Percentiles rank a stretch among this genome's conserved stretches.
These are phyloP conservation scores for Paramisgurnus dabryanus DNA, from an alignment of 2,113 vertebrate genomes.

Conservation along the genomic window DNA sequence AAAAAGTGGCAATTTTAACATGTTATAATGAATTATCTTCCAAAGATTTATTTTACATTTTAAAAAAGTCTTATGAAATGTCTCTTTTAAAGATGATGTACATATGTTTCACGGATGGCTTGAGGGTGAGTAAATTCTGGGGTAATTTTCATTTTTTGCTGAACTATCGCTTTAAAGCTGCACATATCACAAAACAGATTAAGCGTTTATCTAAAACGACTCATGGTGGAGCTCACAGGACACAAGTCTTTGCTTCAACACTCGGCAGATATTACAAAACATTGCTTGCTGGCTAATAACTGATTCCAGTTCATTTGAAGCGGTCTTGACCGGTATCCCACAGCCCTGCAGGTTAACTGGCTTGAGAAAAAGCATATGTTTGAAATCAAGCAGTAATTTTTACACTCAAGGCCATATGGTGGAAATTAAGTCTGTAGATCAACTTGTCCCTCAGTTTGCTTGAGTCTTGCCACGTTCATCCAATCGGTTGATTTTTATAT, in stretches of 20 bases:
- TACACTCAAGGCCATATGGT: constrained; percentile 32
- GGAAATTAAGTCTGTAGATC: constrained; percentile 32
- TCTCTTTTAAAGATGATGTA: not conserved
- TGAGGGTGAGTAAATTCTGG: not conserved
- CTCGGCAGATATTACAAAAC: constrained; percentile 9
- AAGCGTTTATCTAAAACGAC: not conserved
- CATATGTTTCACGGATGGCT: not conserved
- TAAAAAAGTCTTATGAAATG: too few relatives aligned
- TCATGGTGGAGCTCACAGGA: not conserved
- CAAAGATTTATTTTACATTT: too few relatives aligned
- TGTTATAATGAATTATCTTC: too few relatives aligned
- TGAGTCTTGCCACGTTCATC: not conserved
- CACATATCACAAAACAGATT: not conserved
- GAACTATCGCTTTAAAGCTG: not conserved
- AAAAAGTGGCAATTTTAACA: too few relatives aligned
- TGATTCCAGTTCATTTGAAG: constrained; percentile 7
- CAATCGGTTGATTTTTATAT: constrained; percentile 16
- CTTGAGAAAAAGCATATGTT: constrained; percentile 23
- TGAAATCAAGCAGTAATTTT: constrained; percentile 40
- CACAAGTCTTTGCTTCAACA: not conserved
- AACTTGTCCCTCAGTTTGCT: constrained; percentile 24
- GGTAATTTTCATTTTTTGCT: not conserved
- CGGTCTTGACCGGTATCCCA: constrained; percentile 32
- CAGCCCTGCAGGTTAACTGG: constrained; percentile 15
- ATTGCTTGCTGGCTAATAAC: constrained; percentile 4